Conservation (phyloP, 2,113 vertebrate genomes). For the Indicator maculatus region DNA sequence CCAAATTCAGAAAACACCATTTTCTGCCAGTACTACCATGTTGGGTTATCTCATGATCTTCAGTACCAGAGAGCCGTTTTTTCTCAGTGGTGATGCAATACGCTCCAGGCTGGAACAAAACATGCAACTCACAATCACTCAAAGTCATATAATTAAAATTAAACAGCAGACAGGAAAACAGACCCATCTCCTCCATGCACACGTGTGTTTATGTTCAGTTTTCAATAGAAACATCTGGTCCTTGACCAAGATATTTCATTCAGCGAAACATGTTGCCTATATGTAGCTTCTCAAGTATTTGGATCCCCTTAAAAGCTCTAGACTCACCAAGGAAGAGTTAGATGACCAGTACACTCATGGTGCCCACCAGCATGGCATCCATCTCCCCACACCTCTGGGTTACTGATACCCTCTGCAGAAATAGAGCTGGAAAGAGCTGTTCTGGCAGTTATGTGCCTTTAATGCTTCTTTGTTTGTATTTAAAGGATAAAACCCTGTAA, state of each 20-base stretch:
- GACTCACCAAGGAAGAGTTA: neutral
- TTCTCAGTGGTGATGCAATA: neutral
- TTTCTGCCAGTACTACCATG: neutral
- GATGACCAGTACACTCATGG: neutral
- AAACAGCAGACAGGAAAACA: conserved; percentile 26
- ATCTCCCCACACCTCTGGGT: neutral
- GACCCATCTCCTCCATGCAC: neutral
- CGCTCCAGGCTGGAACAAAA: neutral
- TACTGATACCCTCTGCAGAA: neutral
- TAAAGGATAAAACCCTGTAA: neutral
- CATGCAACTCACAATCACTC: neutral
- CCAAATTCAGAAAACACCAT: neutral
- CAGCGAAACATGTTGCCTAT: neutral
- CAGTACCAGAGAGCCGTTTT: neutral
- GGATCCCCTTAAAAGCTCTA: neutral
- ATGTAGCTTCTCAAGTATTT: neutral
- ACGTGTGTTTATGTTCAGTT: neutral
- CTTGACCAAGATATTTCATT: conserved; percentile 18
- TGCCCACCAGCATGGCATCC: neutral
- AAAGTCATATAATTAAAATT: conserved; percentile 31
- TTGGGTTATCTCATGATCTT: neutral
- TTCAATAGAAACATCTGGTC: conserved; percentile 39
- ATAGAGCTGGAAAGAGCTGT: neutral
- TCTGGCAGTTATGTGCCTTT: neutral
- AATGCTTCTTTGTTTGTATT: neutral